Evolutionary conservation across 1,140 invertebrate genomes (phyloP).

Genomic region (Proctacanthus coquilletti): DNA sequence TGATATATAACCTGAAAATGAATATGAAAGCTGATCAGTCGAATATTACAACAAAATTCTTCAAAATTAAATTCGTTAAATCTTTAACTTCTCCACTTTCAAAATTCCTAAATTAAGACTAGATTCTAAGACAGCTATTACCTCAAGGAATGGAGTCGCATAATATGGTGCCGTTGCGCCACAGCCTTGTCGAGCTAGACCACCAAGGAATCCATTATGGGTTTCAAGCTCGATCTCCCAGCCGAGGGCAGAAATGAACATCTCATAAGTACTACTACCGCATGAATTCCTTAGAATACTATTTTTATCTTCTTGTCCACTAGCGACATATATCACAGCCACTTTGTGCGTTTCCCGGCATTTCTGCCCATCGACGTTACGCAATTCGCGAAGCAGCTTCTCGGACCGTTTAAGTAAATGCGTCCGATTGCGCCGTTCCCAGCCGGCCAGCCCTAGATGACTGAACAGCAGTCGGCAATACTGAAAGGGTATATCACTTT

Average conservation of each 20-base stretch:
- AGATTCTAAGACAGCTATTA: too few species aligned
- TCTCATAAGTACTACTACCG: constrained; percentile 86
- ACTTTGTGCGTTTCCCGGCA: constrained; percentile 97
- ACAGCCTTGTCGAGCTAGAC: constrained; percentile 80
- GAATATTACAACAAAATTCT: background rate
- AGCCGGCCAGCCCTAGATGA: constrained; percentile 77
- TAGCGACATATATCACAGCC: constrained; percentile 94
- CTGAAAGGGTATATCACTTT: constrained; percentile 42
- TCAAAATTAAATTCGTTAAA: too few species aligned
- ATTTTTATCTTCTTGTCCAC: constrained; percentile 92
- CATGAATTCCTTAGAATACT: constrained; percentile 69
- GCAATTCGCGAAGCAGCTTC: constrained; percentile 74
- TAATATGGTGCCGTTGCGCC: constrained; percentile 90
- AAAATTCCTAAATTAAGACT: background rate
- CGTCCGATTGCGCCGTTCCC: constrained; percentile 71
- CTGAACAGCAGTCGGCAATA: constrained; percentile 77
- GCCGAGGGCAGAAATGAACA: constrained; percentile 83
- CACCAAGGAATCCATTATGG: constrained; percentile 92
- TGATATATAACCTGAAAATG: constrained; percentile 75
- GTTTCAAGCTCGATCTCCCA: constrained; percentile 93
- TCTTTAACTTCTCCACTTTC: too few species aligned
- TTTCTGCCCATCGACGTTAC: constrained; percentile 82
- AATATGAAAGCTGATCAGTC: constrained; percentile 26
- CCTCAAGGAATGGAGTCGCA: constrained; percentile 82
- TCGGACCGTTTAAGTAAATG: constrained; percentile 84